Evolutionary conservation across 2,797 vertebrate genomes (phyloP), one percentile per base, ranked within the genome.

Genomic region (Premnoplex brunnescens): DNA sequence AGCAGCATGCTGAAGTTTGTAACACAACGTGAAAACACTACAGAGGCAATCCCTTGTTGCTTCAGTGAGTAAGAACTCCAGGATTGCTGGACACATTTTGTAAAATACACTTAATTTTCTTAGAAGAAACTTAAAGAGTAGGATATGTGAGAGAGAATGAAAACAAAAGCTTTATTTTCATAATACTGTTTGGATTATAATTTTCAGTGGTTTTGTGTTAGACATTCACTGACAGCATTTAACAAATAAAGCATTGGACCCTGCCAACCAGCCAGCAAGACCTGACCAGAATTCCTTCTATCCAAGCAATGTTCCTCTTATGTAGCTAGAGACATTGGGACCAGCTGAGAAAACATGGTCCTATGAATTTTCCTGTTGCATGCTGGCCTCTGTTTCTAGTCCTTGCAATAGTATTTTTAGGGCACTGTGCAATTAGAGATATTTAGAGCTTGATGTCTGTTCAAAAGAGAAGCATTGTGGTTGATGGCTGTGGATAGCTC

Each of bases 281-380:
- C 22, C 48, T 43, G 58, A 19, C 19, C 12, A 28, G 71, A 26
- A 44, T 75, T 32, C 28, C 36, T 73, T 88, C 58, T 78, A 18
- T 82, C 36, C 34, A 49, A 8, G 5, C 17, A 51, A 1, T 41
- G 28, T 63, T 84, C 10, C 21, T 91, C 7, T 49, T 63, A 9
- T 0, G 15, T 54, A 73, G 30, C 44, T 44, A 9, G 21, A 66
- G 24, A 37, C 20, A 27, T 4, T 46, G 30, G 12, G 15, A 28
- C 58, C 52, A 64, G 24, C 68, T 48, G 26, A n/a, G 63, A 88
- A 88, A 71, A 56, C 21, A 9, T 6, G 14, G 24, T 46, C 27
- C 51, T 49, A 0, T 28, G 24, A 7, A 0, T 66, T 88, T 85
- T 69, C 11, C 19, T 63, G 21, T 44, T 67, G 44, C 0, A 0